Conservation (phyloP, 2,888 invertebrate genomes). For the Sinodicranocentrus sp. region DNA sequence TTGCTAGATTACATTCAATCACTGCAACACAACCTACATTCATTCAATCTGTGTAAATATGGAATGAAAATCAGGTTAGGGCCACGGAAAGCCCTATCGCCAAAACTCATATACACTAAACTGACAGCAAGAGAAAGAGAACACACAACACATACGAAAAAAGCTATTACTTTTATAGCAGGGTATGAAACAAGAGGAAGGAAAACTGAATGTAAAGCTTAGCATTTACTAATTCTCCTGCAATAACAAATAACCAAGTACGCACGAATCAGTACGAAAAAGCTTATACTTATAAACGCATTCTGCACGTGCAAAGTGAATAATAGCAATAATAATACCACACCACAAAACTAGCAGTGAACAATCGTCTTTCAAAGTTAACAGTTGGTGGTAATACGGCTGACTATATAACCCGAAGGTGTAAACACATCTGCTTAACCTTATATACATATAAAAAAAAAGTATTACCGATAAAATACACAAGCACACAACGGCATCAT, state of each 20-base stretch:
- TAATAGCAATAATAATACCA: slow-evolving; percentile 53
- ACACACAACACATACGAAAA: not conserved
- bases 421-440: slow-evolving; percentile 63
- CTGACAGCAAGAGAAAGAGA: slow-evolving; percentile 2
- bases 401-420: slow-evolving; percentile 47
- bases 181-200: not conserved
- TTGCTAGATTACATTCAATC: slow-evolving; percentile 61
- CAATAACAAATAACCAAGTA: slow-evolving; percentile 23
- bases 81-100: slow-evolving; percentile 57
- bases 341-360: slow-evolving; percentile 31
- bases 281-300: not conserved
- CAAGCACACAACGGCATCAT: slow-evolving; percentile 35
- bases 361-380: slow-evolving; percentile 46
- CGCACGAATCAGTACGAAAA: slow-evolving; percentile 2
- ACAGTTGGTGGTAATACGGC: slow-evolving; percentile 39
- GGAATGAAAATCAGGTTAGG: slow-evolving; percentile 62
- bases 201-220: slow-evolving; percentile 12
- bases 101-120: slow-evolving; percentile 23
- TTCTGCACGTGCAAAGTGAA: slow-evolving; percentile 63
- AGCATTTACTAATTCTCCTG: slow-evolving; percentile 47
- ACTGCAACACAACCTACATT: slow-evolving; percentile 67
- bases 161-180: not conserved
- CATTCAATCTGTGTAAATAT: slow-evolving; percentile 47
- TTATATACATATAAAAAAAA: slow-evolving; percentile 15
- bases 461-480: slow-evolving; percentile 29